phyloP scores from a whole-genome alignment of 1,140 invertebrate genomes.

The Orchestia grillus region DNA sequence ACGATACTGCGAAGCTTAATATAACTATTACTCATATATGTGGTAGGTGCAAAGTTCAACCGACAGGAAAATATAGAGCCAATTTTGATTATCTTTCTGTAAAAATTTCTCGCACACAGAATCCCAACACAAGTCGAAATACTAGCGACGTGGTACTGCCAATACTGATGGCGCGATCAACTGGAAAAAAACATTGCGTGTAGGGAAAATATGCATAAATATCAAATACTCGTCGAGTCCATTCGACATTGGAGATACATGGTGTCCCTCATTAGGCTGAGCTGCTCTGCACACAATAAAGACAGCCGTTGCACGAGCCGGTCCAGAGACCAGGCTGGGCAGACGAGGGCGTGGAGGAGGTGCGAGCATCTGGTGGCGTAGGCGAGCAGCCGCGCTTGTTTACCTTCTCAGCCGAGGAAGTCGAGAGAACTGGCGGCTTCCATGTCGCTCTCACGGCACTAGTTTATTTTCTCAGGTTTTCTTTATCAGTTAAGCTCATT shows the following conservation, averaged over 20 bases:
- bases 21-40: too few relatives aligned
- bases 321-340: neutral
- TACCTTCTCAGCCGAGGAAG: constrained; percentile 32
- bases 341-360: neutral
- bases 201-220: neutral
- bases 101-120: too few relatives aligned
- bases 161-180: neutral
- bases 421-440: neutral
- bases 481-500: constrained; percentile 50
- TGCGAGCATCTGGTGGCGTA: neutral
- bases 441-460: constrained; percentile 26
- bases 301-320: neutral
- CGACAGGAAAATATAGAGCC: too few relatives aligned
- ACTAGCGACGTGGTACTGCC: too few relatives aligned
- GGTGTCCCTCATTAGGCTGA: neutral
- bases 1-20: too few relatives aligned
- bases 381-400: neutral
- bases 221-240: neutral
- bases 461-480: constrained; percentile 41
- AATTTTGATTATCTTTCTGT: too few relatives aligned
- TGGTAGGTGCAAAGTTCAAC: too few relatives aligned
- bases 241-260: too few relatives aligned
- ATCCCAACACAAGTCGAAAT: too few relatives aligned
- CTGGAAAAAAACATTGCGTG: neutral
- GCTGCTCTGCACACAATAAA: neutral